Evolutionary conservation across 2,888 invertebrate genomes (phyloP).

Genomic region (Pammene fasciana): DNA sequence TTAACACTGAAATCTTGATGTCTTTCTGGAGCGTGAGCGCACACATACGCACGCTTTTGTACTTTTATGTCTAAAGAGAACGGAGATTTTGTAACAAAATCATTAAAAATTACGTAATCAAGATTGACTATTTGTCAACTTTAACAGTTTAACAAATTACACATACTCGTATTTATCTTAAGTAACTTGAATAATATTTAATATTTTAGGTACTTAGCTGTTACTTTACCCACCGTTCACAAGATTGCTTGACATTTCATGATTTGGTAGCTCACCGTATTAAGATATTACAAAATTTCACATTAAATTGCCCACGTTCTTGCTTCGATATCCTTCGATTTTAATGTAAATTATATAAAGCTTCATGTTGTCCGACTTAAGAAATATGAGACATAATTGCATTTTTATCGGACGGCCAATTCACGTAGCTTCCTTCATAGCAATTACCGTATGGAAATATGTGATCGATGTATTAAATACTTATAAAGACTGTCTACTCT

Average conservation of each 20-base stretch:
- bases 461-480: constrained; percentile 32
- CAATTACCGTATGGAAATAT: constrained; percentile 46
- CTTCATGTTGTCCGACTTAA: constrained; percentile 48
- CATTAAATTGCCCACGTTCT: constrained; percentile 12
- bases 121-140: no score
- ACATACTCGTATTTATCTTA: no score
- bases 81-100: no score
- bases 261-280: constrained; percentile 23
- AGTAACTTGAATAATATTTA: no score
- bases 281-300: constrained; percentile 25
- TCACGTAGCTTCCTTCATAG: constrained; percentile 49
- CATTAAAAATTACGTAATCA: no score
- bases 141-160: no score
- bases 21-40: no score
- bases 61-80: no score
- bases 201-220: not conserved
- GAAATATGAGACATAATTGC: constrained; percentile 55
- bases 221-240: not conserved
- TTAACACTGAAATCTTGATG: no score
- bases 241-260: constrained; percentile 22
- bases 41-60: no score
- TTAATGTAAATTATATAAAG: constrained; percentile 31
- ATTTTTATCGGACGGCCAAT: constrained; percentile 55
- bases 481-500: not conserved
- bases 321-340: constrained; percentile 26